Conservation (phyloP, 2,888 invertebrate species). For the Amphipoea lucens region DNA sequence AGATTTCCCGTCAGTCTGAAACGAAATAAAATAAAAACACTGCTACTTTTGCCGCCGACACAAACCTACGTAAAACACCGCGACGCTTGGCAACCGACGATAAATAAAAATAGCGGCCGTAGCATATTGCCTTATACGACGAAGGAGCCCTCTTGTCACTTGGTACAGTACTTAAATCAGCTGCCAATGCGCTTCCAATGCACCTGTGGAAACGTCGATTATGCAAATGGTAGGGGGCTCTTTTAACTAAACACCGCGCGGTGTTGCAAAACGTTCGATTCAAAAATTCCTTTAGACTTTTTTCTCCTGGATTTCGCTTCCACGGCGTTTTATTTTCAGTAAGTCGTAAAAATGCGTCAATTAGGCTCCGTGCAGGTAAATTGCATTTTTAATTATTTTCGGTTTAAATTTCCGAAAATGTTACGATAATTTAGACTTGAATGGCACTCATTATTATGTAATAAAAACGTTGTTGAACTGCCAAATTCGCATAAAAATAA, state of each 20-base stretch:
- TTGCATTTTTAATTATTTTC: constrained; percentile 40
- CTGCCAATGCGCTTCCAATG: constrained; percentile 81
- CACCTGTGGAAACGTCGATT: constrained; percentile 89
- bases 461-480: constrained; percentile 12
- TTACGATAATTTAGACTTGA: constrained; percentile 16
- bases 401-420: constrained; percentile 22
- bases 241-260: constrained; percentile 84
- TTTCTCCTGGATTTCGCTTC: constrained; percentile 37
- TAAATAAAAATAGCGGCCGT: constrained; percentile 83
- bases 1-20: constrained; percentile 38
- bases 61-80: constrained; percentile 68
- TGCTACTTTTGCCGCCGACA: constrained; percentile 61
- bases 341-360: constrained; percentile 57
- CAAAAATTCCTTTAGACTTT: constrained; percentile 72
- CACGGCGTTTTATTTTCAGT: constrained; percentile 43
- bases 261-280: constrained; percentile 75
- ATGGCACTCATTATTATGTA: constrained; percentile 25
- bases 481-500: constrained; percentile 17
- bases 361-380: constrained; percentile 42
- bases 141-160: constrained; percentile 83
- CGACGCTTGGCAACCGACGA: constrained; percentile 71
- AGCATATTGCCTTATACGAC: constrained; percentile 86
- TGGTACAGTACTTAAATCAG: constrained; percentile 85
- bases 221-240: constrained; percentile 84
- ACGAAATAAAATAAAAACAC: constrained; percentile 50